Percentiles rank a stretch among this genome's conserved stretches.
Evolutionary conservation across 2,888 invertebrate genomes (phyloP).

Genomic region (Gastracanthus pulcherrimus): DNA sequence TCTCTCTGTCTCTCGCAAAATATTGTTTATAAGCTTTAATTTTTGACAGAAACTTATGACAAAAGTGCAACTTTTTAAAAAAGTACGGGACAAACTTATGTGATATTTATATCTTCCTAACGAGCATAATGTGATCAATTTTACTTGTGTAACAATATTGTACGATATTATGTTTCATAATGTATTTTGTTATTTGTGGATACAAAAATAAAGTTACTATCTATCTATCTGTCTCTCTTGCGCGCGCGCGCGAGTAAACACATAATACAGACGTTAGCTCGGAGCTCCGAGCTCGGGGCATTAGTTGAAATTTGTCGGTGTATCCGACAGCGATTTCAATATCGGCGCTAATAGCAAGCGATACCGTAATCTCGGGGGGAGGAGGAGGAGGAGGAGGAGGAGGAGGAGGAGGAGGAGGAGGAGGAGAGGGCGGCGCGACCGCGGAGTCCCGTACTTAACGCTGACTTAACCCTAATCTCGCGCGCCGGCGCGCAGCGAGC

Average conservation of each 20-base stretch:
- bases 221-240: no score
- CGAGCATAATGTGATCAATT: no score
- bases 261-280: conserved; percentile 43
- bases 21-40: no score
- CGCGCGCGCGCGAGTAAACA: neutral
- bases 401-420: conserved; percentile 49
- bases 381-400: conserved; percentile 49
- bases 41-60: no score
- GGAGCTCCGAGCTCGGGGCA: neutral
- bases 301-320: conserved; percentile 43
- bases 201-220: no score
- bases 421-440: conserved; percentile 60
- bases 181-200: no score
- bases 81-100: no score
- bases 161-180: neutral
- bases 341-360: conserved; percentile 58
- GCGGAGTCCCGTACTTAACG: conserved; percentile 66
- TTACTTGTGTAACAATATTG: neutral
- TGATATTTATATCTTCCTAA: no score
- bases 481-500: conserved; percentile 56
- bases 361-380: conserved; percentile 32
- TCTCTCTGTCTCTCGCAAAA: no score
- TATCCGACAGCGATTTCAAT: conserved; percentile 61
- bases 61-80: no score
- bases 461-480: conserved; percentile 70